Evolutionary conservation across 1,140 invertebrate genomes (phyloP).

Genomic region (Gryon sp.): DNA sequence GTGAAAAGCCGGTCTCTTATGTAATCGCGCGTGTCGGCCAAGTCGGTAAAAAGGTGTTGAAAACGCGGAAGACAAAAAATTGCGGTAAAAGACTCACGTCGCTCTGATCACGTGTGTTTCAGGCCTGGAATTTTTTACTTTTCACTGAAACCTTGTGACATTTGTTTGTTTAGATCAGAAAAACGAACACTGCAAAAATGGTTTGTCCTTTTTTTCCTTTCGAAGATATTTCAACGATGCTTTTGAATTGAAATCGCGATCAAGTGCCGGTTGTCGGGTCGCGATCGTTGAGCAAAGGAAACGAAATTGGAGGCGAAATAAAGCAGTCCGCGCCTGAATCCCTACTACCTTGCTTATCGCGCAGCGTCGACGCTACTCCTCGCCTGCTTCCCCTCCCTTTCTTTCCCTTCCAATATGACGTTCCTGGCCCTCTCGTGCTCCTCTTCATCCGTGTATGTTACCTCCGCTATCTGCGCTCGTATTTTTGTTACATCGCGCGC

Average conservation of each 20-base stretch:
- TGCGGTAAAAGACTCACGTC: conserved; percentile 14
- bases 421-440: conserved; percentile 55
- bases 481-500: conserved; percentile 58
- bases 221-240: too few species aligned
- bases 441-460: conserved; percentile 55
- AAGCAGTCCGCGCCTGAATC: conserved; percentile 63
- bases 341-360: conserved; percentile 67
- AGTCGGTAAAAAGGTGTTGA: too few species aligned
- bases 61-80: background rate
- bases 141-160: conserved; percentile 9
- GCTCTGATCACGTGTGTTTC: conserved; percentile 24
- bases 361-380: conserved; percentile 67
- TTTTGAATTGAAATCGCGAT: conserved; percentile 7
- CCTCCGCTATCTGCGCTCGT: conserved; percentile 57
- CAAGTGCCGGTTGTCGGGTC: conserved; percentile 11
- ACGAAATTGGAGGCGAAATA: conserved; percentile 60
- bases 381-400: conserved; percentile 62
- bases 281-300: conserved; percentile 40
- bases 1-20: conserved; percentile 9
- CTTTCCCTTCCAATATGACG: conserved; percentile 59
- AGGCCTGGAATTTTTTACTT: background rate
- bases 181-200: too few species aligned
- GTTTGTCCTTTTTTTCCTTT: too few species aligned
- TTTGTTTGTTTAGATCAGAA: conserved; percentile 2
- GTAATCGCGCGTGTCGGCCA: too few species aligned